Evolutionary conservation across 1,140 invertebrate species (phyloP).

Genomic region (Calliphora vicina): DNA sequence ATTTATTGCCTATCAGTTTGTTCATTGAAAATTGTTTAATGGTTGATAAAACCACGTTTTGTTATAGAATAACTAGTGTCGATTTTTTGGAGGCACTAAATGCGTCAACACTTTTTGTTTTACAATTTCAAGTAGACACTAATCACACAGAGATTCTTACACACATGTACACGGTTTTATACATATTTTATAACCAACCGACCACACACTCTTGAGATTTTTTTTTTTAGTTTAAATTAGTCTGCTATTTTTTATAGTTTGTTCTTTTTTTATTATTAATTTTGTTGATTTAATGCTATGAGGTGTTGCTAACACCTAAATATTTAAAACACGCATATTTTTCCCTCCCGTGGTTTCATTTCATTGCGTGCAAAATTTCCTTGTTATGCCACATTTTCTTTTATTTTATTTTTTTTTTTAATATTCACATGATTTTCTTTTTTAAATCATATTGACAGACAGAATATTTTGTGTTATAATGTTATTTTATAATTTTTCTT

Average conservation of each 20-base stretch:
- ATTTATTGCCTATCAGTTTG: constrained; percentile 4
- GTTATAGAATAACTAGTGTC: not conserved
- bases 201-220: not conserved
- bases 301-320: not conserved
- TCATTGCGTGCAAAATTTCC: not conserved
- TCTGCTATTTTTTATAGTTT: not conserved
- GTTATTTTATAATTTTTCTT: not conserved
- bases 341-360: not conserved
- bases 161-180: not conserved
- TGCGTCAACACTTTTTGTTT: not conserved
- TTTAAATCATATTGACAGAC: not conserved
- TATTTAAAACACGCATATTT: not conserved
- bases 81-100: not conserved
- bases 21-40: not conserved
- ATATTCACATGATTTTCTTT: not conserved
- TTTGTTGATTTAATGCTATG: not conserved
- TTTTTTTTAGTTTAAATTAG: not conserved
- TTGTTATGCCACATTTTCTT: not conserved
- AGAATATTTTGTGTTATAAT: not conserved
- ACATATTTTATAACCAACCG: not conserved
- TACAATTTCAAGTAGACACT: not conserved
- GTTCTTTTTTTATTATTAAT: not conserved
- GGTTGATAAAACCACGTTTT: not conserved
- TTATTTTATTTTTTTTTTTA: not conserved
- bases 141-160: not conserved